Evolutionary conservation across 1,140 invertebrate genomes (phyloP), one percentile per base, ranked within the genome.

Genomic region (Zaprionus lachaisei): DNA sequence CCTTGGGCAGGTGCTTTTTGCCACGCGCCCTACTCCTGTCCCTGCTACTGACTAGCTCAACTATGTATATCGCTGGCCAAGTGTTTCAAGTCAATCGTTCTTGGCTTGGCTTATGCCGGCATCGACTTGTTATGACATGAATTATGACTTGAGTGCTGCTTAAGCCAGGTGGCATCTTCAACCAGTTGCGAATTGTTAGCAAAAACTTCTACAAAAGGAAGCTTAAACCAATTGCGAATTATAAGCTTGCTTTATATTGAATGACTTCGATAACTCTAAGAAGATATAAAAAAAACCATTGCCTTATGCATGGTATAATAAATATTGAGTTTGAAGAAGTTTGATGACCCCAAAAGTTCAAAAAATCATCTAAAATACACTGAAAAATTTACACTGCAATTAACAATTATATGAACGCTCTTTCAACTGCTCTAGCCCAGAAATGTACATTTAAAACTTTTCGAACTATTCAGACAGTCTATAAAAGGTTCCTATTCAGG

Each of bases 101-200:
- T 38, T 14, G 47, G 44, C 44, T 63, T 51, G 49, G 49, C 57
- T 60, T 37, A 65, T 38, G n/a, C 41, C n/a, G n/a, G 41, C 41
- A 47, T 47, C n/a, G 41, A 47, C 41, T 47, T 47, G 41, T 47
- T 47, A 17, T 47, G 41, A 47, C 41, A 47, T 47, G 41, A 47
- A 20, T 51, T 51, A 51, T 51, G 20, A 60, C 15, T 9, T n/a
- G 26, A 68, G 15, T 41, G 22, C 28, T 37, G 37, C 22, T 15
- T 20, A 20, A 41, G 26, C 37, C 37, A 38, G 2, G 51, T 55
- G 51, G 28, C 20, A 37, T 56, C 64, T 60, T 54, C 28, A 58
- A 60, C 70, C 56, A 60, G 37, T 72, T 72, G 63, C 31, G 44
- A 20, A 72, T 72, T 72, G 54, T 49, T 67, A 66, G 34, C 62